Base-by-base conservation (phyloP, 2,113 vertebrate species). In the Indicator indicator region DNA sequence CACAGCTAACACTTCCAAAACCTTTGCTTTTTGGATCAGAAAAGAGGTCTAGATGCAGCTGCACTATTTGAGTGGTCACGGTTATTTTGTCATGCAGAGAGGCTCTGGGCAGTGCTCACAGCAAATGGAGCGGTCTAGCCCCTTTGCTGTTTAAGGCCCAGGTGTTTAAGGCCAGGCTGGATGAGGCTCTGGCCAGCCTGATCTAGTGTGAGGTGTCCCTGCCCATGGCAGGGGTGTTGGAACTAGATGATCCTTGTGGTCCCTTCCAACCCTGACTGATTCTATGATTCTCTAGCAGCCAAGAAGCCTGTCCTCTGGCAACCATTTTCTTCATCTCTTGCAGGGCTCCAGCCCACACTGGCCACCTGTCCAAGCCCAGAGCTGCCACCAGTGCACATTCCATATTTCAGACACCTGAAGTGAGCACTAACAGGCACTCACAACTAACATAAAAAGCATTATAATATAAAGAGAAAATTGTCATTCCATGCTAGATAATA, bases 401-500 rank as follows among this genome's bases (percentile, higher is more conserved):
- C 7, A 0, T 59, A 59, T 46, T 89, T 84, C 16, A 76, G 46
- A 64, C 72, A 91, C 63, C 48, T n/a, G 20, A 94, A 92, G 42
- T 2, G 2, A 89, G 67, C 16, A 56, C 32, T 85, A 48, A n/a
- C 71, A 68, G 13, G 40, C 76, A 76, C 42, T 75, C 54, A 72
- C 21, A 90, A 52, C 48, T 90, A 87, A 87, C 54, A 44, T 75
- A 65, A 86, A 88, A 44, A 71, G 89, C 5, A 40, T 69, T 50
- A 26, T 26, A 86, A 32, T 67, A 48, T 24, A 64, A 83, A 62
- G 55, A 93, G 52, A 81, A 93, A 83, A 73, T 27, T 88, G 48
- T 86, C 90, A 94, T 88, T 93, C 58, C 69, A 93, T 64, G 83
- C 54, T 94, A 81, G 65, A 54, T 72, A 90, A 93, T 83, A 94